Evolutionary conservation across 1,140 invertebrate genomes (phyloP).

Genomic region (Listronotus bonariensis): DNA sequence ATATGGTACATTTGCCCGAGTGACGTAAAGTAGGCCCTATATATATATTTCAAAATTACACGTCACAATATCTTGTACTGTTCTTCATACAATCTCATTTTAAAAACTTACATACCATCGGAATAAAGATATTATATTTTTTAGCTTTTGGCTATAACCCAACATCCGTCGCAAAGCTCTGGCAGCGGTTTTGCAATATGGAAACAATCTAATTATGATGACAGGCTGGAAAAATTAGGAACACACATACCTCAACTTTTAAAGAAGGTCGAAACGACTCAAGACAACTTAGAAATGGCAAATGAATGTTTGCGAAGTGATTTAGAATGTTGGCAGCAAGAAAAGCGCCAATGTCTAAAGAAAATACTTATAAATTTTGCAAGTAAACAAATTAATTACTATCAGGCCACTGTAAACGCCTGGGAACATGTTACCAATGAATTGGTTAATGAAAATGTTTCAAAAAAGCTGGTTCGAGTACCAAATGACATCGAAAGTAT

Average conservation of each 20-base stretch:
- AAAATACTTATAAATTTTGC: conserved; percentile 68
- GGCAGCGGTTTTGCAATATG: conserved; percentile 58
- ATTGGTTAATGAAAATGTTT: conserved; percentile 38
- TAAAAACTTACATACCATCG: no score
- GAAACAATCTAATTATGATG: conserved; percentile 62
- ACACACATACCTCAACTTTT: conserved; percentile 60
- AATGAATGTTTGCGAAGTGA: conserved; percentile 75
- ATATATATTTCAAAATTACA: no score
- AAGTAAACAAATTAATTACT: conserved; percentile 71
- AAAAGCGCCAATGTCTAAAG: conserved; percentile 71
- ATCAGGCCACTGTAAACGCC: conserved; percentile 66
- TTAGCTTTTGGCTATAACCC: conserved; percentile 36
- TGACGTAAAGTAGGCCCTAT: no score
- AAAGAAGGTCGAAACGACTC: conserved; percentile 62
- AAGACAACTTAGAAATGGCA: conserved; percentile 72
- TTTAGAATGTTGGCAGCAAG: conserved; percentile 71
- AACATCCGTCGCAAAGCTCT: conserved; percentile 31
- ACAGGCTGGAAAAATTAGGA: conserved; percentile 63
- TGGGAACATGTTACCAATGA: conserved; percentile 60
- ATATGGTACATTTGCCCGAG: no score
- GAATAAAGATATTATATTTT: no score
- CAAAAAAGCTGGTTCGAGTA: conserved; percentile 20
- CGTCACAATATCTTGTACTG: no score
- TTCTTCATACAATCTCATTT: no score
- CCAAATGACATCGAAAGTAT: conserved; percentile 41